Conservation (phyloP, 2,797 vertebrate genomes). For the Artibeus lituratus region DNA sequence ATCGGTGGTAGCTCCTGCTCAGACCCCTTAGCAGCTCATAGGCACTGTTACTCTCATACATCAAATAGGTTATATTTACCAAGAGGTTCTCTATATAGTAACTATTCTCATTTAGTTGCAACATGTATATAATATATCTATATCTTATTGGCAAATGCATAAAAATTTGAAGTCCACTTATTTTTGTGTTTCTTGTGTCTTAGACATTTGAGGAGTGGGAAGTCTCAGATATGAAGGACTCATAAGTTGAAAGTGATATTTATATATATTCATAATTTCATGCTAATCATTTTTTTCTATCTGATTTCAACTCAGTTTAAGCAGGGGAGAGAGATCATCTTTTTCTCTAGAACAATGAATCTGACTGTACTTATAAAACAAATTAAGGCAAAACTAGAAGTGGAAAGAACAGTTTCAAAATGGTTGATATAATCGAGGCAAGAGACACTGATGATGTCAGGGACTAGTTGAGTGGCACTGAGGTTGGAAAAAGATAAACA, state of each 20-base stretch:
- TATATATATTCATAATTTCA: not conserved
- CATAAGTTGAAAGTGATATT: not conserved
- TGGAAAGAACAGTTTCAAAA: not conserved
- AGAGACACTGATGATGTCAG: not conserved
- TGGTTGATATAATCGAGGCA: not conserved
- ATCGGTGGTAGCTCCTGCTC: not conserved
- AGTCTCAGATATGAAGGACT: not conserved
- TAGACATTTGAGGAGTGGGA: not conserved
- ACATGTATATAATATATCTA: not conserved
- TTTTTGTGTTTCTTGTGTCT: not conserved
- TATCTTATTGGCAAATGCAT: not conserved
- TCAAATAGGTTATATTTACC: not conserved
- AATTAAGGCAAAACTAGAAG: not conserved
- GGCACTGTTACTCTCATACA: not conserved
- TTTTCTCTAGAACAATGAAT: not conserved
- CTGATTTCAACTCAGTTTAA: not conserved
- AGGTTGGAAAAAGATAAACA: not conserved
- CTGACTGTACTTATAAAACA: not conserved
- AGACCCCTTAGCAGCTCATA: not conserved
- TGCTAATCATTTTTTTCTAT: not conserved
- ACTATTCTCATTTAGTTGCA: not conserved
- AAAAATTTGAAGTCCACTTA: not conserved
- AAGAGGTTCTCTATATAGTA: not conserved
- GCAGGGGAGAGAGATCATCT: not conserved
- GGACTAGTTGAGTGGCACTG: not conserved